Base-by-base conservation (phyloP, 2,888 invertebrate species). In the Sturmia bella region DNA sequence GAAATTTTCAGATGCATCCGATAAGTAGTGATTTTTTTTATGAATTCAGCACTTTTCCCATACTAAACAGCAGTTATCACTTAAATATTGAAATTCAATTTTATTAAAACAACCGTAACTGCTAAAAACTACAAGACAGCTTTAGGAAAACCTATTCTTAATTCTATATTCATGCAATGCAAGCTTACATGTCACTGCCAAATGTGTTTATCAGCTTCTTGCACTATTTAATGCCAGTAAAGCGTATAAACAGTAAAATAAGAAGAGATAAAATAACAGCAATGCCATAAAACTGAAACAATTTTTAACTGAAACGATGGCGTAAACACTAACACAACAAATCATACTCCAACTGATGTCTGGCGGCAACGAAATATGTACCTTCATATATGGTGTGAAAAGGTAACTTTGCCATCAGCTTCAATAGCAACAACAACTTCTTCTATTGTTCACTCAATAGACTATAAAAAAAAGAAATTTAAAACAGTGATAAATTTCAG, bases 401-500 rank as follows among this genome's bases (percentile, higher is more conserved):
- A 13, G 6, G 50, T 11, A 24, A 48, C 19, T 69, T 13, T 32
- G 45, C 56, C 19, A 54, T 13, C 32, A 43, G 52, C 32, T 32
- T 50, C 57, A 21, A 39, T 9, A 66, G 61, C 43, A 21, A 43
- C 45, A 73, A 13, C 45, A 2, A 41, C n/a, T n/a, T n/a, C n/a
- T n/a, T n/a, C n/a, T n/a, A n/a, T 3, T 19, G 11, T 7, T 57
- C 50, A 52, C 19, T 45, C 27, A 19, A 15, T 48, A n/a, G 1
- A 32, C 15, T 48, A 57, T 63, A 70, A 32, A 9, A 3, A 77
- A 66, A 64, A 82, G 74, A 74, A 74, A 70, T 82, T 82, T 74
- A 70, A 82, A 78, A 82, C 75, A 82, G 75, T 78, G 74, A 82
- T 82, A 82, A 82, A 78, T 82, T 82, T 72, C 70, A 70, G 82